Evolutionary conservation across 2,888 invertebrate genomes (phyloP).

Genomic region (Lamproptera curius): DNA sequence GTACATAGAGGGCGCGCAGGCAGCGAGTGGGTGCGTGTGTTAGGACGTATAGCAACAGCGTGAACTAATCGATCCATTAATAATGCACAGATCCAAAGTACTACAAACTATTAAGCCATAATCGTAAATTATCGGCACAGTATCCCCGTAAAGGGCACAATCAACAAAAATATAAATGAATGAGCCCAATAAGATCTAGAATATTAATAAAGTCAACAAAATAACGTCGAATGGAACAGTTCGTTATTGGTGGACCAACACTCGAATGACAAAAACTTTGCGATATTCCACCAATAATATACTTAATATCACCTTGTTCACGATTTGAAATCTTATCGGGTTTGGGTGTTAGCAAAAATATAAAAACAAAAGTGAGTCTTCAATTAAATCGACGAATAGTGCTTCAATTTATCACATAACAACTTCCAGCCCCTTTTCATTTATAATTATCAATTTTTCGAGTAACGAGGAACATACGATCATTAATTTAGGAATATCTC

Average conservation of each 20-base stretch:
- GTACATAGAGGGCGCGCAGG: constrained; percentile 31
- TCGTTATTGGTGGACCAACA: too few relatives aligned
- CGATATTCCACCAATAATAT: neutral
- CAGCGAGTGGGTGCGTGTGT: constrained; percentile 44
- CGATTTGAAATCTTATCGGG: too few relatives aligned
- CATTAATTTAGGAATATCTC: constrained; percentile 4
- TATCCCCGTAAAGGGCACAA: neutral
- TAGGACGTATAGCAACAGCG: constrained; percentile 27
- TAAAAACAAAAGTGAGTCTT: too few relatives aligned
- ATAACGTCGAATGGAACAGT: too few relatives aligned
- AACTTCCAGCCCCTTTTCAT: neutral
- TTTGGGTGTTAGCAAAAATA: too few relatives aligned
- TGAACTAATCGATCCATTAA: constrained; percentile 15
- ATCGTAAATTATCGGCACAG: constrained; percentile 13
- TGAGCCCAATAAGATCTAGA: too few relatives aligned
- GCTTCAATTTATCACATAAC: neutral
- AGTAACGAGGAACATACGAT: constrained; percentile 3
- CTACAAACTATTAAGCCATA: constrained; percentile 25
- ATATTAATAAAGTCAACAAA: too few relatives aligned
- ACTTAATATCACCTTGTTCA: too few relatives aligned
- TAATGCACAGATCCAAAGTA: constrained; percentile 23
- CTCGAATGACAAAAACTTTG: neutral
- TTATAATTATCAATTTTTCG: neutral
- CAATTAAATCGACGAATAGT: neutral
- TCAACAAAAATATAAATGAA: too few relatives aligned